phyloP scores from a whole-genome alignment of 2,888 invertebrate genomes.

The Chaetogeoica ovagalla region DNA sequence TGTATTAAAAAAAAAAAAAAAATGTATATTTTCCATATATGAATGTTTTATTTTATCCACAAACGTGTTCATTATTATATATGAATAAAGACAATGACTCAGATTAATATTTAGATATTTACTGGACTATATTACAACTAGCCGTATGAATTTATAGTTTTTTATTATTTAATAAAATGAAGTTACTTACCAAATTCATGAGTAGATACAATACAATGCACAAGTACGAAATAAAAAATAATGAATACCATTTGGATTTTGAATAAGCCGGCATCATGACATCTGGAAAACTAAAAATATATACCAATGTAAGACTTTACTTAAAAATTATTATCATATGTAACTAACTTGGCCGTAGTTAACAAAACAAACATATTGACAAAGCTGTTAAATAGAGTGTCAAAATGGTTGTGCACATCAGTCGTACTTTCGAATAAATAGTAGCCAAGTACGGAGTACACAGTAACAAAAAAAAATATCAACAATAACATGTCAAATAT shows the following conservation, averaged over 20 bases:
- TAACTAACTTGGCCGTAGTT: constrained; percentile 86
- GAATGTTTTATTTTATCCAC: too few species aligned
- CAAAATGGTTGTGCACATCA: constrained; percentile 71
- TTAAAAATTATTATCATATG: constrained; percentile 10
- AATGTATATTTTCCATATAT: too few species aligned
- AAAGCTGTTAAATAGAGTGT: constrained; percentile 77
- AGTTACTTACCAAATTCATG: constrained; percentile 77
- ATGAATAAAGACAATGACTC: too few species aligned
- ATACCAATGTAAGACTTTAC: constrained; percentile 30
- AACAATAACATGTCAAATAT: constrained; percentile 85
- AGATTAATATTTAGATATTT: too few species aligned
- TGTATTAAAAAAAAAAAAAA: too few species aligned
- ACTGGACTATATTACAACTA: too few species aligned
- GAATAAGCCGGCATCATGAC: constrained; percentile 92
- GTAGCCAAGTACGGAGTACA: constrained; percentile 80
- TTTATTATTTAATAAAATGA: constrained; percentile 65
- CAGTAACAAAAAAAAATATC: constrained; percentile 80
- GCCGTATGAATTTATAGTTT: too few species aligned
- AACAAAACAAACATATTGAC: constrained; percentile 85
- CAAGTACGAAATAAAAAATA: constrained; percentile 84
- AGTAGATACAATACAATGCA: constrained; percentile 82
- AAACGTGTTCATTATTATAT: too few species aligned
- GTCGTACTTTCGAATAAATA: constrained; percentile 76
- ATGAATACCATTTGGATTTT: constrained; percentile 76
- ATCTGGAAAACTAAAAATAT: constrained; percentile 76